Base-by-base conservation (phyloP, 1,140 invertebrate genomes). In the Bombus waltoni region DNA sequence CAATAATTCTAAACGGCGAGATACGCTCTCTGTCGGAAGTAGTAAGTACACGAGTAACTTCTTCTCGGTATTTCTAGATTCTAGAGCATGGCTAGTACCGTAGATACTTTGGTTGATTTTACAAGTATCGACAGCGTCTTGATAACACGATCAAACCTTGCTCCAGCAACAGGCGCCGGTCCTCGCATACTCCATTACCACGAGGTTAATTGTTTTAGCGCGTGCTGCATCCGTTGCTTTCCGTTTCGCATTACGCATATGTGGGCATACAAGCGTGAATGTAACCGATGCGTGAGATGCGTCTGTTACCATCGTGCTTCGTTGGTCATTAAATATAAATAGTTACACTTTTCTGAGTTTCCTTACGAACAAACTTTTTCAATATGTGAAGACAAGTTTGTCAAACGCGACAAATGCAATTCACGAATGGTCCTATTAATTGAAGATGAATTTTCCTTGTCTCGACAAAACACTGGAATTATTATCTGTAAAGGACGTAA, bases 181-280 rank as follows among this genome's bases (percentile, higher is more conserved):
- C 71, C 65, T 85, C 84, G 89, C 87, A 72, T 91, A 88, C 88
- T 92, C 91, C 91, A 92, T 92, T 92, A 92, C 88, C 80, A 85
- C 78, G 68, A 65, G 76, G 76, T 72, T 92, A 92, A 92, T 85
- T 83, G 72, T 85, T 81, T 92, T 91, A 92, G 83, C 87, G 82
- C 85, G 47, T 77, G 78, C 77, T 77, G 80, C 87, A 89, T 90
- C 87, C 82, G 47, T 83, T 74, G 85, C 81, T 44, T 75, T 70
- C 73, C 47, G 76, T 78, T 79, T 86, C 70, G 73, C 57, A 90
- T 90, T 90, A 88, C 70, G 53, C 88, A 74, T 72, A 22, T 74
- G 72, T 85, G 35, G 38, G 44, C 86, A 78, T 44, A 88, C 72
- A 77, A 57, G 32, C 53, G 40, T 71, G 42, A 53, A n/a, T 32